A percentile compares a stretch with the other conserved stretches of the same genome.
These are phyloP conservation scores for Hydra vulgaris DNA, from an alignment of 30 jellyfish, hydroid and myxozoan genomes.

Conservation along the genomic window DNA sequence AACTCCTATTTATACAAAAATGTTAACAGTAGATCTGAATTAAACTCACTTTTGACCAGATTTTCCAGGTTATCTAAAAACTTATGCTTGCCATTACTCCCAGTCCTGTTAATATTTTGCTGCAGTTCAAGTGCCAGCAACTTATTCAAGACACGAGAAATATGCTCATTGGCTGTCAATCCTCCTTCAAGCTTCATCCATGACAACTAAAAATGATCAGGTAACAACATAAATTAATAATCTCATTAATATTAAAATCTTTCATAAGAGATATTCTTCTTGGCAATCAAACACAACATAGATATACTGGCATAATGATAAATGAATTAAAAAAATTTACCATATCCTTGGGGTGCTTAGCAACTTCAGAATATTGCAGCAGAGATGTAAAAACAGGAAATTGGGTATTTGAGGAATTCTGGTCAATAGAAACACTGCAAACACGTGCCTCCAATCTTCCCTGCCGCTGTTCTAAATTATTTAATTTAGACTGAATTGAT, in stretches of 20 bases:
- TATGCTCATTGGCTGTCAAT: too few species aligned
- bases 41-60: too few species aligned
- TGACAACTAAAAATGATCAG: neutral
- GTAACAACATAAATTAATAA: too few species aligned
- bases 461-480: neutral
- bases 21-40: too few species aligned
- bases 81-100: neutral
- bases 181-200: neutral
- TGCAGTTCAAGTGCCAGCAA: too few species aligned
- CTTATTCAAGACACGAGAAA: too few species aligned
- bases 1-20: too few species aligned
- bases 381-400: neutral
- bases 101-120: too few species aligned
- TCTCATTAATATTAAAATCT: neutral
- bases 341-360: neutral
- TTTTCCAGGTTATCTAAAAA: too few species aligned
- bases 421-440: neutral
- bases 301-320: neutral
- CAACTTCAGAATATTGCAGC: neutral
- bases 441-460: neutral
- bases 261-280: neutral
- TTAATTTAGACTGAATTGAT: too few species aligned
- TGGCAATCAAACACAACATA: neutral
- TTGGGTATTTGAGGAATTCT: neutral
- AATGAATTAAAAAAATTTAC: neutral